These are phyloP conservation scores for Listronotus bonariensis DNA, from an alignment of 1,140 invertebrate species.

Conservation along the genomic window DNA sequence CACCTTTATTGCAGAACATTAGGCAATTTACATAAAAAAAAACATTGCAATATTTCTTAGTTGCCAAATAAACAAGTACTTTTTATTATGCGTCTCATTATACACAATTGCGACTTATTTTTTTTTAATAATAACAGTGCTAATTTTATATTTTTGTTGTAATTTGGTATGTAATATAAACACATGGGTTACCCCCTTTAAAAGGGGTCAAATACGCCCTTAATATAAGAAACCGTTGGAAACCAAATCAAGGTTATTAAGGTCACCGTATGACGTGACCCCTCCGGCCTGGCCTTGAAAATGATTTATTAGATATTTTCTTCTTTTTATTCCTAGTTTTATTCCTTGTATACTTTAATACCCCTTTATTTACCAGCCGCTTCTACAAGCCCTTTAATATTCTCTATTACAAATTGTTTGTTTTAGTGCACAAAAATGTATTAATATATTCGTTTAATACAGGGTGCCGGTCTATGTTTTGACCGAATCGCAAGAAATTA, in stretches of 20 bases:
- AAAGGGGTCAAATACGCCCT: background rate
- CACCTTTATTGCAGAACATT: no score
- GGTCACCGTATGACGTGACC: constrained; percentile 68
- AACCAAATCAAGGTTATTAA: constrained; percentile 73
- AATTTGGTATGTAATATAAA: constrained; percentile 19
- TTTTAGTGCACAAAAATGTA: no score
- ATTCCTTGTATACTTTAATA: no score
- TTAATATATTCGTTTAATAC: no score
- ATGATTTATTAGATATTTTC: no score
- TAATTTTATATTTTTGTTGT: constrained; percentile 2
- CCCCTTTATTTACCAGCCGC: no score
- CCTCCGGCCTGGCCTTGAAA: constrained; percentile 54
- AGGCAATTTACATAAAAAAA: no score
- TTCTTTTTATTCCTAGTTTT: no score
- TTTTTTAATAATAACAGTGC: background rate
- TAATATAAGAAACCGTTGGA: constrained; percentile 59
- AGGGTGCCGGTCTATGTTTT: no score
- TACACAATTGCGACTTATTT: background rate
- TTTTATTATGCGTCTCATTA: constrained; percentile 4
- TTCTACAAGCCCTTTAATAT: no score
- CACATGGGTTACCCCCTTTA: background rate
- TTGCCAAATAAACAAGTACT: constrained; percentile 4
- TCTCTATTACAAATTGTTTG: no score
- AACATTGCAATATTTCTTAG: constrained; percentile 1
- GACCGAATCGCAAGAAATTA: no score